Conservation (phyloP, 2,797 vertebrate genomes). For the Notolepis coatsorum region DNA sequence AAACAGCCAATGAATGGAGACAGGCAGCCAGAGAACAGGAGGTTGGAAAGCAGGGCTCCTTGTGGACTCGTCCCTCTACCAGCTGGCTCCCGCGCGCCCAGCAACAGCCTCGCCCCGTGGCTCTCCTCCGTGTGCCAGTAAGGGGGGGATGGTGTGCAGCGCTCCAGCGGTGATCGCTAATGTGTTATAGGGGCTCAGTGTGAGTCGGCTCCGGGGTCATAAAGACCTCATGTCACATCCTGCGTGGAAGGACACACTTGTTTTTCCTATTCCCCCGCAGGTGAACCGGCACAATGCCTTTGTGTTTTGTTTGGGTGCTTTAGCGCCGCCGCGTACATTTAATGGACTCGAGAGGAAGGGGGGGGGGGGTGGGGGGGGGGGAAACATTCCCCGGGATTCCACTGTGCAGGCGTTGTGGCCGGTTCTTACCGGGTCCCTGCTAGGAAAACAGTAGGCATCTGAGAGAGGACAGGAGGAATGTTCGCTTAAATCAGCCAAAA, state of each 20-base stretch:
- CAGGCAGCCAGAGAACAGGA: constrained; percentile 75
- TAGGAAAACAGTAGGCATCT: constrained; percentile 36
- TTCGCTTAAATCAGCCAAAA: constrained; percentile 45
- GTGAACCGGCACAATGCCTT: constrained; percentile 69
- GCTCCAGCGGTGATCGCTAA: constrained; percentile 67
- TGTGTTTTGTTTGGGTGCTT: constrained; percentile 73
- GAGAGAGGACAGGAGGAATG: constrained; percentile 15
- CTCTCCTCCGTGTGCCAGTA: constrained; percentile 72
- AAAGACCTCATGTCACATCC: constrained; percentile 79
- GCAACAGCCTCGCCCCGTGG: constrained; percentile 76
- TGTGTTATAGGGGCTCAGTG: constrained; percentile 76
- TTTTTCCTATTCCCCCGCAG: constrained; percentile 42
- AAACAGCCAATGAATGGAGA: constrained; percentile 81
- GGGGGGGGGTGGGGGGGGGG: too few relatives aligned
- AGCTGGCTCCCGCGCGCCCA: constrained; percentile 77
- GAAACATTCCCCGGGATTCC: not conserved
- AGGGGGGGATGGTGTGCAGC: constrained; percentile 80
- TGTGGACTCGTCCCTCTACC: constrained; percentile 78
- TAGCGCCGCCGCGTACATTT: constrained; percentile 23
- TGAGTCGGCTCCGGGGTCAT: constrained; percentile 74
- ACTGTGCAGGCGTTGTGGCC: too few relatives aligned
- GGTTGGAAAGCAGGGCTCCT: constrained; percentile 70
- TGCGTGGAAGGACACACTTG: constrained; percentile 66
- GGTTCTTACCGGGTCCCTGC: not conserved
- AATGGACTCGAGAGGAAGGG: too few relatives aligned